phyloP scores from a whole-genome alignment of 2,888 invertebrate species.

The Chelonus formosanus region DNA sequence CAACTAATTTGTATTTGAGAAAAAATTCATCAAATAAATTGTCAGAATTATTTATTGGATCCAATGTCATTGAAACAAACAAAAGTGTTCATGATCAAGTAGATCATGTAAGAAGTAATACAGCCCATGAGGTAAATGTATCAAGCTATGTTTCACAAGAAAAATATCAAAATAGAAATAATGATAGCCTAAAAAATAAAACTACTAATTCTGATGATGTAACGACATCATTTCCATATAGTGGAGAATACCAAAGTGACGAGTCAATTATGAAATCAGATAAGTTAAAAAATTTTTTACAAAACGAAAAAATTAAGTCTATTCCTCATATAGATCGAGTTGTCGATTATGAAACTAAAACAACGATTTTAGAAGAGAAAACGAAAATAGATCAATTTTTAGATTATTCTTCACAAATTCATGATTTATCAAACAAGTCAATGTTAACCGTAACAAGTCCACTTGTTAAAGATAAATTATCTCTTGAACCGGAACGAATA shows the following conservation, averaged over 20 bases:
- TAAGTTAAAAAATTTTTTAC: conserved; percentile 1
- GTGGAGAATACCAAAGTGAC: conserved; percentile 18
- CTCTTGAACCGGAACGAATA: conserved; percentile 10
- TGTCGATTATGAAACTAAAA: not conserved
- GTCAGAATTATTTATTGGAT: conserved; percentile 51
- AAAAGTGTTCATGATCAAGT: conserved; percentile 45
- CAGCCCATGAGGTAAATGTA: conserved; percentile 44
- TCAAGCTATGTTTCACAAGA: conserved; percentile 43
- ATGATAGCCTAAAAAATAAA: conserved; percentile 27
- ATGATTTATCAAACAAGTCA: not conserved
- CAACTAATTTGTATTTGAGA: conserved; percentile 47
- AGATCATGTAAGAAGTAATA: conserved; percentile 37
- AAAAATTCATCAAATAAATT: conserved; percentile 45
- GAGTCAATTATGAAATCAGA: conserved; percentile 4
- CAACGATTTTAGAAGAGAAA: not conserved
- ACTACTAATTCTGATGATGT: conserved; percentile 21
- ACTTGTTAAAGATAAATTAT: not conserved
- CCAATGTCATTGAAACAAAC: conserved; percentile 51
- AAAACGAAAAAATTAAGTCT: conserved; percentile 8
- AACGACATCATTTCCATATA: not conserved
- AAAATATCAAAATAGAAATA: conserved; percentile 13
- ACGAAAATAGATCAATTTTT: not conserved
- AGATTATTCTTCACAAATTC: not conserved
- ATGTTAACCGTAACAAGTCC: conserved; percentile 2
- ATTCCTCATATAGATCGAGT: conserved; percentile 12